phyloP scores from a whole-genome alignment of 2,797 vertebrate species.

The Petrocephalus sullivani region DNA sequence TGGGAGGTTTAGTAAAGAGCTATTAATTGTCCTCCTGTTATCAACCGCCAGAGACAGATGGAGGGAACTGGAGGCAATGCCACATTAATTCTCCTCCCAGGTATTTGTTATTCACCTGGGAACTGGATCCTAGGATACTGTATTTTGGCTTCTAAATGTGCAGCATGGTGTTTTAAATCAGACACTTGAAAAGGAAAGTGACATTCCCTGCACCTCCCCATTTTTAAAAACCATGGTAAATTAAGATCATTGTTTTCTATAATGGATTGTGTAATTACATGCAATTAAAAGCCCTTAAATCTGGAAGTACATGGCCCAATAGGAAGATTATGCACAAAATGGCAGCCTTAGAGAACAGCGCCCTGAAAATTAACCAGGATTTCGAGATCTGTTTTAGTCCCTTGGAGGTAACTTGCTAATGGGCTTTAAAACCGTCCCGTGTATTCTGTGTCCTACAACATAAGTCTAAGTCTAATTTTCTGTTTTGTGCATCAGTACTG shows the following conservation, averaged over 20 bases:
- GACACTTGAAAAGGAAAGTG: neutral
- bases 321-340: neutral
- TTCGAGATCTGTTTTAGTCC: neutral
- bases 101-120: constrained; percentile 11
- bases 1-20: constrained; percentile 7
- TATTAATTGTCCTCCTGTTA: constrained; percentile 19
- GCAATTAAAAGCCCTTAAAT: constrained; percentile 39
- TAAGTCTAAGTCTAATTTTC: neutral
- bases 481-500: neutral
- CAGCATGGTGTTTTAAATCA: neutral
- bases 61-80: neutral
- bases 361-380: neutral
- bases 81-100: neutral
- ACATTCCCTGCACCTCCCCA: neutral
- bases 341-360: neutral
- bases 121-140: neutral
- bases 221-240: constrained; percentile 31
- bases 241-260: constrained; percentile 37
- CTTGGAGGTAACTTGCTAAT: neutral
- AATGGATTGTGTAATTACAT: constrained; percentile 41
- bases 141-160: neutral
- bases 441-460: neutral
- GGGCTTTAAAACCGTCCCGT: constrained; percentile 6
- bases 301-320: constrained; percentile 30
- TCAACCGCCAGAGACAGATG: constrained; percentile 10